These are phyloP conservation scores for Chelonoidis abingdonii DNA, from an alignment of 2,113 vertebrate species.

Conservation along the genomic window DNA sequence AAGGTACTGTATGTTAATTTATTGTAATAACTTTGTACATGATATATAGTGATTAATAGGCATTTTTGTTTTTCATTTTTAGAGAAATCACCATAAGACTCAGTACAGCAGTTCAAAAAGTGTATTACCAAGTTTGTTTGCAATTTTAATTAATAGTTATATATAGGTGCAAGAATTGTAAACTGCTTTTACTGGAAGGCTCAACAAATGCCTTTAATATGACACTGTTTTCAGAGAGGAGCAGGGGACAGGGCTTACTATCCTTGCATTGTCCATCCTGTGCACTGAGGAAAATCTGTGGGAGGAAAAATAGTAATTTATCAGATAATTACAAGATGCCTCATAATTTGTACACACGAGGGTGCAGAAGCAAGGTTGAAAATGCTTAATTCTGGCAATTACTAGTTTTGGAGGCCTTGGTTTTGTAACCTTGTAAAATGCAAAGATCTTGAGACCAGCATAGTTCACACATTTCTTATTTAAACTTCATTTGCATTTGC, in stretches of 20 bases:
- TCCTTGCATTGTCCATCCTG: background rate
- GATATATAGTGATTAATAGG: background rate
- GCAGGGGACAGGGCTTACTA: background rate
- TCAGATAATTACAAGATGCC: background rate
- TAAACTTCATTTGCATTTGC: background rate
- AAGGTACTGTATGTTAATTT: slow-evolving; percentile 85
- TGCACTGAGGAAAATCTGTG: background rate
- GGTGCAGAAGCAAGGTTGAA: background rate
- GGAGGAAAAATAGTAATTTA: background rate
- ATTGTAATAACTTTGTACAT: background rate
- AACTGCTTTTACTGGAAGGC: background rate
- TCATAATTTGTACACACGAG: background rate
- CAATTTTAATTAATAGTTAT: background rate
- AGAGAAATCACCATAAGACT: background rate
- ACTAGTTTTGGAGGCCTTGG: background rate
- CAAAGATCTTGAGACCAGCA: background rate
- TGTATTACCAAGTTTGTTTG: background rate
- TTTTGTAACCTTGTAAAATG: background rate
- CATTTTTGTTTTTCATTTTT: background rate
- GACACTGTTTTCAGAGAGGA: background rate
- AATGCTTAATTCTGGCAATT: background rate
- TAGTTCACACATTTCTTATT: background rate
- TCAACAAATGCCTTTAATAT: background rate
- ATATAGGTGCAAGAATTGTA: background rate
- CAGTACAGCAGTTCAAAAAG: background rate